A percentile compares a stretch with the other conserved stretches of the same genome.
Evolutionary conservation across 2,888 invertebrate species (phyloP).

Genomic region (Hermaeophaga mercurialis): DNA sequence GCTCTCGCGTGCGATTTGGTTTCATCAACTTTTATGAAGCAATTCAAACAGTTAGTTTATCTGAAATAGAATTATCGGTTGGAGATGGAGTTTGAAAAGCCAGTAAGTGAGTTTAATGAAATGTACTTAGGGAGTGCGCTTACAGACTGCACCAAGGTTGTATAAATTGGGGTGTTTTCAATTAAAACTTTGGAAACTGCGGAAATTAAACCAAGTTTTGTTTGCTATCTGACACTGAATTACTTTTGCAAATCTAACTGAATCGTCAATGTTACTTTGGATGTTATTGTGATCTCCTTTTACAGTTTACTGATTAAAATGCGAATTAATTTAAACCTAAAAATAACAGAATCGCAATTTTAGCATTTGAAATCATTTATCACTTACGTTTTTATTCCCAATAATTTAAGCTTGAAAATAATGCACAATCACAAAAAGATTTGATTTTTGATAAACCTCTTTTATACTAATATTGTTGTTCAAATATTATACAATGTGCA

Average conservation of each 20-base stretch:
- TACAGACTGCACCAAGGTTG: constrained; percentile 16
- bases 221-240: constrained; percentile 18
- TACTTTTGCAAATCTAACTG: constrained; percentile 12
- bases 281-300: constrained; percentile 1
- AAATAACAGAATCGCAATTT: too few relatives aligned
- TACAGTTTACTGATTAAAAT: not conserved
- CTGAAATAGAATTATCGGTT: constrained; percentile 17
- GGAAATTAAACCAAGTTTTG: constrained; percentile 22
- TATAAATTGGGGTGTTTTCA: constrained; percentile 23
- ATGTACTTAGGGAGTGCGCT: constrained; percentile 18
- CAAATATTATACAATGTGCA: too few relatives aligned
- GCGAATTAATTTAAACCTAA: not conserved
- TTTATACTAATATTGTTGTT: too few relatives aligned
- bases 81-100: constrained; percentile 17
- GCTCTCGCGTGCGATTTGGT: not conserved
- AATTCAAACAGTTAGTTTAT: not conserved
- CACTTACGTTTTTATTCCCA: too few relatives aligned
- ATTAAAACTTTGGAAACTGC: constrained; percentile 23
- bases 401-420: too few relatives aligned
- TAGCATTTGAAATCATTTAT: too few relatives aligned
- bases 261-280: constrained; percentile 14
- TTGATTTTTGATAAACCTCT: too few relatives aligned
- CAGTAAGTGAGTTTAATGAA: constrained; percentile 15
- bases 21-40: not conserved
- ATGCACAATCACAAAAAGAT: too few relatives aligned